These are phyloP conservation scores for Melanargia galathea DNA, from an alignment of 2,888 invertebrate species.

Conservation along the genomic window DNA sequence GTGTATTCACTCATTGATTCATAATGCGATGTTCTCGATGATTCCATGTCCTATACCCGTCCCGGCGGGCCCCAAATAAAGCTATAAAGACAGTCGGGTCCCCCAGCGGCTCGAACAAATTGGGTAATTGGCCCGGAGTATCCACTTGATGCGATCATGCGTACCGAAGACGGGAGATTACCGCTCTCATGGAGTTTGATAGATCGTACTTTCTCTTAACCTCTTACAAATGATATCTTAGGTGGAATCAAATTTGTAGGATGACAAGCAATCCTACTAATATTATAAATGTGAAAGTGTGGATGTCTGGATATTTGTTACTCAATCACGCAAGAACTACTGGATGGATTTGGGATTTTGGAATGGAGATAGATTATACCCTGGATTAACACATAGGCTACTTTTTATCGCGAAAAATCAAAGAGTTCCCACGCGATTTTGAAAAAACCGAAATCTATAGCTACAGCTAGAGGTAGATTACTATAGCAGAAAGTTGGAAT, in stretches of 20 bases:
- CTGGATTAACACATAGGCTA: too few species aligned
- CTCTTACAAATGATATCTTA: not conserved
- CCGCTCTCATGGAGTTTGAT: constrained; percentile 6
- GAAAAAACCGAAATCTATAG: too few species aligned
- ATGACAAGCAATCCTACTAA: not conserved
- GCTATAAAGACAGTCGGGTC: constrained; percentile 44
- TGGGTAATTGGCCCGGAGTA: constrained; percentile 47
- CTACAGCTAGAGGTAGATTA: too few species aligned
- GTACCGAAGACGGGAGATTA: constrained; percentile 25
- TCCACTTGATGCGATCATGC: constrained; percentile 28
- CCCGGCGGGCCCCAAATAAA: constrained; percentile 42
- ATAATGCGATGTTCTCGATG: not conserved
- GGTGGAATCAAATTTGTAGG: too few species aligned
- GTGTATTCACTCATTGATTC: too few species aligned
- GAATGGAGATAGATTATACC: too few species aligned
- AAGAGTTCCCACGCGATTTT: too few species aligned
- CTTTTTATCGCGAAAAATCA: too few species aligned
- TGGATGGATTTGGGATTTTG: not conserved
- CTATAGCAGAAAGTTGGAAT: too few species aligned
- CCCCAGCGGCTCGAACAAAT: constrained; percentile 46
- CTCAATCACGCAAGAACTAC: too few species aligned
- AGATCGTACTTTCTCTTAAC: constrained; percentile 19
- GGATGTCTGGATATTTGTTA: not conserved
- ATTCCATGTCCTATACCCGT: constrained; percentile 1
- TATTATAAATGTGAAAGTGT: not conserved